A percentile compares a stretch with the other conserved stretches of the same genome.
Conservation (phyloP, 2,797 vertebrate genomes). For the Spondyliosoma cantharus region DNA sequence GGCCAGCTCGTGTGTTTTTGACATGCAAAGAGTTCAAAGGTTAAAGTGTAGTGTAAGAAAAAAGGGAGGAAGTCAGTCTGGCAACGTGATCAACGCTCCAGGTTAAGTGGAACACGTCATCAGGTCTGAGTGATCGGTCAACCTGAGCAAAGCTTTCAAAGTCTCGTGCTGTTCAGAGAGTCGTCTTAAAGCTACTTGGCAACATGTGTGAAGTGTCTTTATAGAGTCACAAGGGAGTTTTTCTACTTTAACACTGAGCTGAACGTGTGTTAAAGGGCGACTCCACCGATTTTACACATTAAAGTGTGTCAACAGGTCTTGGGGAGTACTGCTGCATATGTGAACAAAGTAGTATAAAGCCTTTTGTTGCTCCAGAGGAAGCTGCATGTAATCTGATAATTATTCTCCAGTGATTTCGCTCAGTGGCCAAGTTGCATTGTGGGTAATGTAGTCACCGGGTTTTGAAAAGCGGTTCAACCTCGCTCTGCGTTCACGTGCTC, state of each 20-base stretch:
- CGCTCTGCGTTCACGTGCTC: no score
- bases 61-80: conserved; percentile 38
- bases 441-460: no score
- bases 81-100: conserved; percentile 41
- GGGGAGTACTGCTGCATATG: no score
- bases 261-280: conserved; percentile 10
- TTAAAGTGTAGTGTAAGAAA: conserved; percentile 71
- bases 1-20: conserved; percentile 83
- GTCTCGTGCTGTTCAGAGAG: conserved; percentile 52
- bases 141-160: conserved; percentile 73
- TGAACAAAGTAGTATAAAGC: no score
- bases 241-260: conserved; percentile 55
- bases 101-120: conserved; percentile 52
- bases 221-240: conserved; percentile 2
- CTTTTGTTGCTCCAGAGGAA: no score
- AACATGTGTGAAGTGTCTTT: conserved; percentile 41
- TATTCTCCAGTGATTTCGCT: no score
- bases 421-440: no score
- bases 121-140: conserved; percentile 52
- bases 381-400: no score
- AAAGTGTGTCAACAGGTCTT: no score
- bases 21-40: conserved; percentile 75
- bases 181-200: conserved; percentile 73
- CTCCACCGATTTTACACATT: no score
- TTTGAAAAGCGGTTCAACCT: no score